A percentile compares a stretch with the other conserved stretches of the same genome.
These are phyloP conservation scores for Drosophila kuntzei DNA, from an alignment of 2,888 invertebrate genomes.

Conservation along the genomic window DNA sequence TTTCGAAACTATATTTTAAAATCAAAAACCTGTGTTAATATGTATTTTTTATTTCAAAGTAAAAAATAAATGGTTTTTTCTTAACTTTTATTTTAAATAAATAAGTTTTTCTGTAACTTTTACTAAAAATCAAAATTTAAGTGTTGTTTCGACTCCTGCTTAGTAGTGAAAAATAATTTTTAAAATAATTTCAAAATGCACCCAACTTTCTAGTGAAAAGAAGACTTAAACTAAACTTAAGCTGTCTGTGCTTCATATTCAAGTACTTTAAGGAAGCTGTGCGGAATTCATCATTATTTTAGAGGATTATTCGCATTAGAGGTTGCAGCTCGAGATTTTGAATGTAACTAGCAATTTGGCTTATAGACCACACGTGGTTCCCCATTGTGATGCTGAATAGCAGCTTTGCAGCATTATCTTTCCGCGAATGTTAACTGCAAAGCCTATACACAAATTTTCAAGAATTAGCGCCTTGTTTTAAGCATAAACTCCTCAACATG, in stretches of 20 bases:
- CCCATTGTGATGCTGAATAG: slow-evolving; percentile 45
- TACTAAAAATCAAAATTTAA: too few relatives aligned
- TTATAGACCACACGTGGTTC: slow-evolving; percentile 28
- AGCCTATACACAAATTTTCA: slow-evolving; percentile 74
- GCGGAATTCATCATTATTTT: slow-evolving; percentile 1
- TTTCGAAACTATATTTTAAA: too few relatives aligned
- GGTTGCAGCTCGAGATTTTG: neutral
- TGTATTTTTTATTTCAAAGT: too few relatives aligned
- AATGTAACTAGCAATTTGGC: slow-evolving; percentile 20
- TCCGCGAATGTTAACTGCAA: slow-evolving; percentile 46
- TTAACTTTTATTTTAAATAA: too few relatives aligned
- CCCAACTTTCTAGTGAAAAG: too few relatives aligned
- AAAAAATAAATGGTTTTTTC: too few relatives aligned
- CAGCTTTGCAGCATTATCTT: slow-evolving; percentile 68
- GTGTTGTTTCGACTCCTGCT: too few relatives aligned
- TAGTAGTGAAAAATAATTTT: too few relatives aligned
- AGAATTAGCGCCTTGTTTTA: slow-evolving; percentile 58
- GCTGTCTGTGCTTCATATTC: neutral
- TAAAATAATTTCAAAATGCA: too few relatives aligned
- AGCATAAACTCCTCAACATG: slow-evolving; percentile 26
- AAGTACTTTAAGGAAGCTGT: neutral
- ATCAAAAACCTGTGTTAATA: too few relatives aligned
- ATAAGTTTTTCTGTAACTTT: too few relatives aligned
- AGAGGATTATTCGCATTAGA: slow-evolving; percentile 23
- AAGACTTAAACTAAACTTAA: too few relatives aligned